Evolutionary conservation across 2,113 vertebrate genomes (phyloP), one percentile per base, ranked within the genome.

Genomic region (Platycercus adscitus): DNA sequence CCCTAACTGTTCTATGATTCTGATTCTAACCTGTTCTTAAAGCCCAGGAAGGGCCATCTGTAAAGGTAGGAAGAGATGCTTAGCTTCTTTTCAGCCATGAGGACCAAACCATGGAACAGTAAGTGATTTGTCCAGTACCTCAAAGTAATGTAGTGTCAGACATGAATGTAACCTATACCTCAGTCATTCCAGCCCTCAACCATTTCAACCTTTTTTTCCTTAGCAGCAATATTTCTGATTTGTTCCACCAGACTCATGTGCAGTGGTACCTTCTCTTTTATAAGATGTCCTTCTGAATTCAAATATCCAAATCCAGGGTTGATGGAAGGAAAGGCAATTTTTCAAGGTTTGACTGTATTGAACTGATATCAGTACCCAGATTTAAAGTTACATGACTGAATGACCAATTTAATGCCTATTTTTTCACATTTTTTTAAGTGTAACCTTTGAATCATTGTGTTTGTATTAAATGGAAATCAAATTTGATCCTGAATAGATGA

Each of bases 291-390:
- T 56, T 95, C 60, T 68, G 85, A 94, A 94, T 43, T 76, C 75
- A 81, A 64, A 79, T 87, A 87, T n/a, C 47, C 56, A 82, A 76
- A 91, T 77, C 75, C 56, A 61, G 52, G 63, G 10, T 21, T 81
- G 43, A 56, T 44, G 25, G 24, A 86, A 92, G n/a, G 20, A 91
- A 95, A 76, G 91, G 21, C 24, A 79, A 33, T 87, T 96, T 82
- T 75, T 20, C 44, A 65, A 37, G 5, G 4, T 93, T 89, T 68
- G 39, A 33, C 56, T 76, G 35, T 31, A 72, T 55, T 85, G 47
- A 89, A 73, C 24, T 65, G 65, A 47, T 76, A 75, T 8, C 26
- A 37, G 23, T 47, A 87, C 47, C 8, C 17, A 28, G 20, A 85
- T 72, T 72, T 82, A 88, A 91, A 89, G 63, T 80, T 82, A 23